Evolutionary conservation across 2,113 vertebrate species (phyloP), one percentile per base, ranked within the genome.

Genomic region (Taurulus bubalis): DNA sequence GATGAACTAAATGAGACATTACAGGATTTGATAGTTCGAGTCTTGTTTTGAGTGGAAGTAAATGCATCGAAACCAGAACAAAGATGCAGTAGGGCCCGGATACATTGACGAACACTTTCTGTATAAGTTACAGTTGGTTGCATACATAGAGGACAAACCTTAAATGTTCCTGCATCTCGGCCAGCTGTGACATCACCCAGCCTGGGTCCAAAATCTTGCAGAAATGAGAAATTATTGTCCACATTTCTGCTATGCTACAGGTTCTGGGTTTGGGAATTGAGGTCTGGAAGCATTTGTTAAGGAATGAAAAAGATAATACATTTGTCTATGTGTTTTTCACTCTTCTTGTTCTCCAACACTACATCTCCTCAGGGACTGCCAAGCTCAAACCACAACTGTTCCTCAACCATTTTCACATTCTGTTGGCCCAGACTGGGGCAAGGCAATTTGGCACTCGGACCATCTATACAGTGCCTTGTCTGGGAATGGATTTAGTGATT

Each of bases 401-500:
- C 79, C 86, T 77, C 79, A 79, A 83, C 78, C 85, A 89, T 91
- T 88, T 91, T 92, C 87, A 89, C 81, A 87, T 89, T 80, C 71
- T 82, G 79, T 69, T 86, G 79, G 89, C 89, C 81, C 85, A 85
- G 84, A 86, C 80, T 85, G 62, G 87, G 87, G 84, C 85, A 90
- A 94, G 90, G 87, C 88, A 91, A 91, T 94, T 93, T 94, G 92
- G 90, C 91, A 91, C 87, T 77, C 72, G 40, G 92, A 90, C 87
- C 88, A 85, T 88, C 87, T 89, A 87, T 89, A 87, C 90, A 91
- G 88, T 89, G 86, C 84, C 86, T 90, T 67, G 88, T 89, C 91
- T 91, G 89, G 84, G 90, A 93, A 92, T 90, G 90, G 90, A 93
- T 92, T 94, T 87, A 88, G 89, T 89, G 91, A 94, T 94, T 93